Conservation (phyloP, 2,888 invertebrate genomes). For the Rhimphoctona megacephalus region DNA sequence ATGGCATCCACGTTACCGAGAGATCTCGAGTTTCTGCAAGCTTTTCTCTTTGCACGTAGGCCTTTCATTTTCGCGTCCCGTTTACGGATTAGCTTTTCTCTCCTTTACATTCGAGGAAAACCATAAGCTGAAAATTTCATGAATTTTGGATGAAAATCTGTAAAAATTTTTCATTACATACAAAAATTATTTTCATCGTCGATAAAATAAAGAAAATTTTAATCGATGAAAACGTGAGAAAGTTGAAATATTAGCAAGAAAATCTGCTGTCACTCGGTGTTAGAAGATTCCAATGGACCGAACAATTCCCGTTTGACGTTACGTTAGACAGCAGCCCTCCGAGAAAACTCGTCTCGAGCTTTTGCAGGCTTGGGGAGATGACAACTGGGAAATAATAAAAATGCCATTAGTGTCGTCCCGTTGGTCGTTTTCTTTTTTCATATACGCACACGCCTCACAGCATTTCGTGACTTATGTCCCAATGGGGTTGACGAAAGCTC, state of each 20-base stretch:
- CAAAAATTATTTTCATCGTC: not conserved
- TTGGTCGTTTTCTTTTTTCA: constrained; percentile 68
- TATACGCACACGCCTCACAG: constrained; percentile 71
- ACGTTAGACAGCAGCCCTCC: constrained; percentile 15
- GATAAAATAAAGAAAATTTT: constrained; percentile 29
- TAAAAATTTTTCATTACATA: not conserved
- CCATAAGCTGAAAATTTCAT: constrained; percentile 58
- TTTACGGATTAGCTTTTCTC: constrained; percentile 72
- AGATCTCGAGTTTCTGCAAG: constrained; percentile 67
- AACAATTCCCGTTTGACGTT: constrained; percentile 69
- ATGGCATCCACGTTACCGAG: constrained; percentile 76
- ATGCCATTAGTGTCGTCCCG: constrained; percentile 83
- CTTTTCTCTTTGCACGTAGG: constrained; percentile 65
- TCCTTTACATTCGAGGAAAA: constrained; percentile 58
- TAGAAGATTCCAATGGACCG: constrained; percentile 82
- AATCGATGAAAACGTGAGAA: constrained; percentile 68
- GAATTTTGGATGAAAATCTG: constrained; percentile 22
- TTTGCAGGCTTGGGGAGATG: constrained; percentile 57
- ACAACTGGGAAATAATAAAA: constrained; percentile 83
- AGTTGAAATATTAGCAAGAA: constrained; percentile 70
- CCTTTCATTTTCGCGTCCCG: constrained; percentile 53
- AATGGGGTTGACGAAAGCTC: constrained; percentile 67
- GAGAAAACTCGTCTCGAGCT: constrained; percentile 51
- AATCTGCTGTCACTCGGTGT: constrained; percentile 79
- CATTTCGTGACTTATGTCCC: constrained; percentile 78